Conservation (phyloP, 2,113 vertebrate genomes). For the Saccopteryx leptura region DNA sequence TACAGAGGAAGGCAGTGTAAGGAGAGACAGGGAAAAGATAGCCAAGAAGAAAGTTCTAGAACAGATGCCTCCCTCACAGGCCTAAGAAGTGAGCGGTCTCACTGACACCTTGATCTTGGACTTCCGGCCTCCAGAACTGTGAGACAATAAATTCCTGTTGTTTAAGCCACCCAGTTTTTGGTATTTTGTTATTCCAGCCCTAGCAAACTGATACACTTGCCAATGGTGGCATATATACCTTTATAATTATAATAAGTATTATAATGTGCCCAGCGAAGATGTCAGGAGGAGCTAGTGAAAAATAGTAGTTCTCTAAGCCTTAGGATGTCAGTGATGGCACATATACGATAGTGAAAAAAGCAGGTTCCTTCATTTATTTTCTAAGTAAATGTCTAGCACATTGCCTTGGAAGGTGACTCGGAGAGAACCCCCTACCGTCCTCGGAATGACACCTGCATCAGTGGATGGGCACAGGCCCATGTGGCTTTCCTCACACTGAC, state of each 20-base stretch:
- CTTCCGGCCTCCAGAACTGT: background rate
- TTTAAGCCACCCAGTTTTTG: background rate
- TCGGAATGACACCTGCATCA: background rate
- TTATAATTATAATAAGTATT: background rate
- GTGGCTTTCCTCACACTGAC: background rate
- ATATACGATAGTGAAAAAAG: background rate
- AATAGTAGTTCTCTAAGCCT: background rate
- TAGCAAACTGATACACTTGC: background rate
- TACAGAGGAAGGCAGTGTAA: background rate
- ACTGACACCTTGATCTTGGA: background rate
- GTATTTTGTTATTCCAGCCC: background rate
- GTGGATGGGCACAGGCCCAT: background rate
- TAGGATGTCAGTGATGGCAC: background rate
- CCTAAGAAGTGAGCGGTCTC: background rate
- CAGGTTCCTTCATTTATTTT: background rate
- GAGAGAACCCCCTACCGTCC: background rate
- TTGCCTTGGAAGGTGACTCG: background rate
- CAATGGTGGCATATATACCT: background rate
- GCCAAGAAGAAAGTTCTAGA: background rate
- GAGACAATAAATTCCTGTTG: background rate
- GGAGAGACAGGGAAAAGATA: background rate
- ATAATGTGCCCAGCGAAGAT: background rate
- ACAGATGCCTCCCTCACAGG: background rate
- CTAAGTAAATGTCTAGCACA: background rate
- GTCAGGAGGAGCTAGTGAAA: background rate